A percentile compares a stretch with the other conserved stretches of the same genome.
Evolutionary conservation across 2,888 invertebrate genomes (phyloP).

Genomic region (Troilus luridus): DNA sequence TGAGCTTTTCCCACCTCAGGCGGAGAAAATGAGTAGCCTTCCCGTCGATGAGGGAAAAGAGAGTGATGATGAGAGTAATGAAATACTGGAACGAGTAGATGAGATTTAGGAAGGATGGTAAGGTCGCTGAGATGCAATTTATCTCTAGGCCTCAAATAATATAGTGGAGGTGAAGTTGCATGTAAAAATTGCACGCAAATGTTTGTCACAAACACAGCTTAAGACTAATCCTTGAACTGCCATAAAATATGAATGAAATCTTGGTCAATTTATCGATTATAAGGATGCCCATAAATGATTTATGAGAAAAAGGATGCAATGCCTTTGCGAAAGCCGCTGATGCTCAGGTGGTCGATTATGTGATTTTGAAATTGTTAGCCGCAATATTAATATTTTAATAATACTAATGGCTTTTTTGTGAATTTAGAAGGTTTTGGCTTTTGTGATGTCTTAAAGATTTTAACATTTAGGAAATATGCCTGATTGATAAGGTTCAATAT

Average conservation of each 20-base stretch:
- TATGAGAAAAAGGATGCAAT: background rate
- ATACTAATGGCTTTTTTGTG: constrained; percentile 1
- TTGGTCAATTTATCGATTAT: background rate
- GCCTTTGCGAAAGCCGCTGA: background rate
- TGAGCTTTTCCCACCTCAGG: constrained; percentile 87
- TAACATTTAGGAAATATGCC: background rate
- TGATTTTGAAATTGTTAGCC: background rate
- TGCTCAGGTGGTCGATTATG: background rate
- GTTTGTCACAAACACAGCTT: constrained; percentile 31
- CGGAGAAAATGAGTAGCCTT: constrained; percentile 24
- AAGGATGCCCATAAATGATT: background rate
- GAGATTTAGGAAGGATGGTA: constrained; percentile 28
- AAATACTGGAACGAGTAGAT: constrained; percentile 53
- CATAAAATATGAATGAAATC: background rate
- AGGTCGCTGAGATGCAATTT: constrained; percentile 41
- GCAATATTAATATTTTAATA: constrained; percentile 7
- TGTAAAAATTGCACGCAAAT: constrained; percentile 19
- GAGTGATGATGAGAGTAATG: background rate
- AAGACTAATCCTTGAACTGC: constrained; percentile 29
- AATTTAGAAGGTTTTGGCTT: background rate
- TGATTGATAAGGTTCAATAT: background rate
- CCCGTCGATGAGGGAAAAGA: constrained; percentile 17
- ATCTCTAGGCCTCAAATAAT: constrained; percentile 23
- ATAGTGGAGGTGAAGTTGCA: constrained; percentile 45
- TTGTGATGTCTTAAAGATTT: constrained; percentile 22